Evolutionary conservation across 1,140 invertebrate genomes (phyloP), one percentile per base, ranked within the genome.

Genomic region (Leptoteleia sp.): DNA sequence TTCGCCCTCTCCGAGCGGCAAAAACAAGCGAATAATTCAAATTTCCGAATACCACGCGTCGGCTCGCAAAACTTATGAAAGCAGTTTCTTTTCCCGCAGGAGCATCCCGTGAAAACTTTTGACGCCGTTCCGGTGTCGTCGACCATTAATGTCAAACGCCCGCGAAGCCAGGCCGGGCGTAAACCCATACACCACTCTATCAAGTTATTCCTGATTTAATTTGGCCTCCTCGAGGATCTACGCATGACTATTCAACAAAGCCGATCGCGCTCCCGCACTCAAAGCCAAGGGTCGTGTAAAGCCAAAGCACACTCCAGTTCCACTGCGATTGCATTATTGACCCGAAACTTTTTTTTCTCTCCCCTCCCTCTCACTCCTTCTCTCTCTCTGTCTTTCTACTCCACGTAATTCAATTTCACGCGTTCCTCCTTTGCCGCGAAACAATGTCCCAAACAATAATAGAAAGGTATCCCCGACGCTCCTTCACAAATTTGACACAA

Each of bases 141-240:
- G n/a, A 22, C n/a, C 33, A 65, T 65, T 73, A 73, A 59, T 29
- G 29, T 64, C 61, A 59, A 59, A 59, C 9, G 35, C 52, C 8
- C 6, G 33, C 25, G 22, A 48, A 45, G 13, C 57, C 43, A 48
- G 22, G n/a, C 4, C 15, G n/a, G 22, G 47, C 55, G 47, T 54
- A 35, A 71, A 45, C 12, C 59, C 59, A 59, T 73, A 65, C 12
- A 40, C 40, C 50, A 6, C 42, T 48, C 29, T 27, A 73, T 65
- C 70, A 55, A 65, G 38, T 73, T 62, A 65, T 65, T 62, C 27
- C 50, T 73, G 59, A 73, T 73, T 73, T 48, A 73, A 73, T 73
- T 73, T 64, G 25, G 6, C 1, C 52, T 73, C 50, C 50, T 65
- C 61, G 12, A 43, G 43, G 11, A 22, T 50, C 40, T 25, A 76